Percentiles rank a stretch among this genome's conserved stretches.
phyloP scores from a whole-genome alignment of 2,888 invertebrate species.

The Tetropium fuscum region DNA sequence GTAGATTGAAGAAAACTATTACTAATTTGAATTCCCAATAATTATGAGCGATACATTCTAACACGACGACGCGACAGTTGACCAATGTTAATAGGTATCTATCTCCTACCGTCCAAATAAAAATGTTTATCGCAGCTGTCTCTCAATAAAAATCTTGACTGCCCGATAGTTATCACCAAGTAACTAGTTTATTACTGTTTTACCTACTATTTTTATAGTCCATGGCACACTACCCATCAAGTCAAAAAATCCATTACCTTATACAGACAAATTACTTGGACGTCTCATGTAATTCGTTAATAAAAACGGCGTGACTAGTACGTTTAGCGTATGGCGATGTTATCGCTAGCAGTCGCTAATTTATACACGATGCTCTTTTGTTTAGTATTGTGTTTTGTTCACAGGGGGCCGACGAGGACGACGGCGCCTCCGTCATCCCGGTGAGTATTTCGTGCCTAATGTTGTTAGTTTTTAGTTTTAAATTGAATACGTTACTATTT shows the following conservation, averaged over 20 bases:
- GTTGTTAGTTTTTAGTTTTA: slow-evolving; percentile 28
- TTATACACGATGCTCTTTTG: slow-evolving; percentile 65
- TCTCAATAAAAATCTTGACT: no score
- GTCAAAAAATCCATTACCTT: slow-evolving; percentile 9
- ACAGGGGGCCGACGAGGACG: slow-evolving; percentile 80
- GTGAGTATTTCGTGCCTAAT: slow-evolving; percentile 69
- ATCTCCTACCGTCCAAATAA: no score
- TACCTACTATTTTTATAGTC: no score
- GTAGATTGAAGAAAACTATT: no score
- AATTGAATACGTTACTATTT: slow-evolving; percentile 40
- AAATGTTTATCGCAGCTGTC: no score
- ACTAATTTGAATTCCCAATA: no score
- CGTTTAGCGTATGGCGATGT: slow-evolving; percentile 63
- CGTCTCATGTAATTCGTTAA: slow-evolving; percentile 62
- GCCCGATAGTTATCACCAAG: no score
- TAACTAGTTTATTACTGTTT: no score
- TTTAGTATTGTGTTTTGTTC: slow-evolving; percentile 67
- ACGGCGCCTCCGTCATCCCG: slow-evolving; percentile 76
- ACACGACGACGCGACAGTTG: no score
- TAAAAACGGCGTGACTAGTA: slow-evolving; percentile 65
- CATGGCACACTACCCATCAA: neutral
- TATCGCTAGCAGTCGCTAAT: slow-evolving; percentile 62
- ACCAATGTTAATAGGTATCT: no score
- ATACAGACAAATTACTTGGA: slow-evolving; percentile 60
- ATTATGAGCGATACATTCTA: no score